A percentile compares a stretch with the other conserved stretches of the same genome.
Evolutionary conservation across 1,140 invertebrate genomes (phyloP).

Genomic region (Araneus ventricosus): DNA sequence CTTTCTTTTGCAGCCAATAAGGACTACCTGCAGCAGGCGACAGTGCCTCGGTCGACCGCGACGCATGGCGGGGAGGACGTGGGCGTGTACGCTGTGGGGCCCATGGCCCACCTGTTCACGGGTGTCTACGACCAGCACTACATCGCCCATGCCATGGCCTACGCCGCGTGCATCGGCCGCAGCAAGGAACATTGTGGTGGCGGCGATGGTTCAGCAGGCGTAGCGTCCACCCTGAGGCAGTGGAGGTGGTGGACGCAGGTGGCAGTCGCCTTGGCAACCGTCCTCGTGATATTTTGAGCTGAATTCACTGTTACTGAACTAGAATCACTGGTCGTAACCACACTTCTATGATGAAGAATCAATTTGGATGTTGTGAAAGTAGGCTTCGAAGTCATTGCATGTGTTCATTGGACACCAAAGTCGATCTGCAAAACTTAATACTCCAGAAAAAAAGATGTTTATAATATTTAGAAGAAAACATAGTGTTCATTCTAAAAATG

Average conservation of each 20-base stretch:
- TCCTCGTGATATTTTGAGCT: too few species aligned
- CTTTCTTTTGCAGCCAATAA: constrained; percentile 29
- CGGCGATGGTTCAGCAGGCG: background rate
- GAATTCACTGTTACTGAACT: too few species aligned
- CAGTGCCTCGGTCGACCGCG: constrained; percentile 26
- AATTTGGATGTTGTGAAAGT: too few species aligned
- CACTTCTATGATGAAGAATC: too few species aligned
- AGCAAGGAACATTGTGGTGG: constrained; percentile 71
- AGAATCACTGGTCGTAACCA: too few species aligned
- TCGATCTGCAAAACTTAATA: too few species aligned
- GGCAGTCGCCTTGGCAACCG: background rate
- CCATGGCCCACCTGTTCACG: constrained; percentile 92
- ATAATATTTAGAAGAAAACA: too few species aligned
- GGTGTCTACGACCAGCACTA: constrained; percentile 95
- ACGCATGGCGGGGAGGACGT: constrained; percentile 92
- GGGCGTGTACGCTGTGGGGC: constrained; percentile 83
- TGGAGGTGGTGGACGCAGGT: background rate
- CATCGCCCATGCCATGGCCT: constrained; percentile 90
- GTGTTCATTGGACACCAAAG: too few species aligned
- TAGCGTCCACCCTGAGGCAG: background rate
- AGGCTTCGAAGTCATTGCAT: too few species aligned
- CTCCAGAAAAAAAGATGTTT: too few species aligned
- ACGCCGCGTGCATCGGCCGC: constrained; percentile 80
- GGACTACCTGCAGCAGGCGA: constrained; percentile 61
- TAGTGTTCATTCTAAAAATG: too few species aligned